Conservation (phyloP, 2,113 vertebrate genomes). For the Callopanchax toddi region DNA sequence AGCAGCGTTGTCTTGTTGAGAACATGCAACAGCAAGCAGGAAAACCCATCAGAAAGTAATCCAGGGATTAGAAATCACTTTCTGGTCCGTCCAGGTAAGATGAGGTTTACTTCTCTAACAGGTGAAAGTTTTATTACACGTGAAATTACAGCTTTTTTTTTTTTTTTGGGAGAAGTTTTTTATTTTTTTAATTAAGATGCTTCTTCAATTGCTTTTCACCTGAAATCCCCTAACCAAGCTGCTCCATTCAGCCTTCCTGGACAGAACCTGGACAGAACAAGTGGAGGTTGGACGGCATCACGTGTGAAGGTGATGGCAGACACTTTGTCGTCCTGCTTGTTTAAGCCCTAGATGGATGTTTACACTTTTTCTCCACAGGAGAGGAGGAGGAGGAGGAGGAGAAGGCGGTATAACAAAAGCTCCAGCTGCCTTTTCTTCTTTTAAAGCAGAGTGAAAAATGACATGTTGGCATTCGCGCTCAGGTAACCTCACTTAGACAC, state of each 20-base stretch:
- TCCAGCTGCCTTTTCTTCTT: slow-evolving; percentile 70
- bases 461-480: slow-evolving; percentile 66
- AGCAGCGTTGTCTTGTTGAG: slow-evolving; percentile 37
- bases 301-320: neutral
- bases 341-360: slow-evolving; percentile 43
- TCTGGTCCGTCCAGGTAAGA: slow-evolving; percentile 39
- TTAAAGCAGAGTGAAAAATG: slow-evolving; percentile 59
- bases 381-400: slow-evolving; percentile 32
- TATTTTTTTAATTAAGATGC: neutral
- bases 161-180: neutral
- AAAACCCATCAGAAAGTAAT: slow-evolving; percentile 6
- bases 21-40: slow-evolving; percentile 55
- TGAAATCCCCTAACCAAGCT: slow-evolving; percentile 7
- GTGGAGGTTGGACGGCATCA: slow-evolving; percentile 21
- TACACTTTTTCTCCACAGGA: slow-evolving; percentile 33
- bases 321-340: slow-evolving; percentile 40
- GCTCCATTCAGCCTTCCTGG: neutral
- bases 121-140: neutral
- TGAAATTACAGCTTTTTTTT: slow-evolving; percentile 9
- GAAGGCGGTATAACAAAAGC: slow-evolving; percentile 60
- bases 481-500: slow-evolving; percentile 66
- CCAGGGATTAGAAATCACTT: neutral
- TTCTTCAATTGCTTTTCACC: neutral
- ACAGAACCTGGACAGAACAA: slow-evolving; percentile 6
- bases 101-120: slow-evolving; percentile 14